Percentiles rank a stretch among this genome's conserved stretches.
These are phyloP conservation scores for Pyrocoelia pectoralis DNA, from an alignment of 2,888 invertebrate species.

Conservation along the genomic window DNA sequence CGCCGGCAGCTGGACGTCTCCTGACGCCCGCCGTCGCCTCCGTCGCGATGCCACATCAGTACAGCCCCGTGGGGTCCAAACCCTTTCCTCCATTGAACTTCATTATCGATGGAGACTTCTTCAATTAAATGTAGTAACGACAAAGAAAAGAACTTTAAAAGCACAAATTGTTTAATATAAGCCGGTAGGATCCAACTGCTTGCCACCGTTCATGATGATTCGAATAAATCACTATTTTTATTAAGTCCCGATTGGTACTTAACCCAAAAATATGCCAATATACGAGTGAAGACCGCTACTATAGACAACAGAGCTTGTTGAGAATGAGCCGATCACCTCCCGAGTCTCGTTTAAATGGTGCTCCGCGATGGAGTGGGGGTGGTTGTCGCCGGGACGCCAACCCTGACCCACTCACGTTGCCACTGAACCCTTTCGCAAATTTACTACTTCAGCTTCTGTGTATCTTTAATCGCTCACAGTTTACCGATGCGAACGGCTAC, in stretches of 20 bases:
- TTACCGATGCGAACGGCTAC: conserved; percentile 15
- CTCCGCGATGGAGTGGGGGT: conserved; percentile 48
- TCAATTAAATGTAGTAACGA: conserved; percentile 12
- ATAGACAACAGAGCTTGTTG: conserved; percentile 41
- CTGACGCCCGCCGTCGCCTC: conserved; percentile 59
- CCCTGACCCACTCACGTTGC: conserved; percentile 60
- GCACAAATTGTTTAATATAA: conserved; percentile 49
- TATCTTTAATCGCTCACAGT: conserved; percentile 14
- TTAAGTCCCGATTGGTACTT: conserved; percentile 56
- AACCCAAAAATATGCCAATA: conserved; percentile 52
- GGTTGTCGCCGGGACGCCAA: conserved; percentile 55
- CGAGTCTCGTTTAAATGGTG: conserved; percentile 53
- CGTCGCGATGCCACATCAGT: conserved; percentile 59
- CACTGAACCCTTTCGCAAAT: conserved; percentile 54
- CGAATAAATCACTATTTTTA: conserved; percentile 38
- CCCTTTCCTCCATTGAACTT: conserved; percentile 42
- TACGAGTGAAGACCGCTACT: conserved; percentile 30
- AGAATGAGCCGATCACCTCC: conserved; percentile 49
- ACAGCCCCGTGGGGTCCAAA: conserved; percentile 58
- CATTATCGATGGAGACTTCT: conserved; percentile 21
- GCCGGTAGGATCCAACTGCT: conserved; percentile 58
- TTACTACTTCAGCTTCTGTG: conserved; percentile 20
- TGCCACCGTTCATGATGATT: conserved; percentile 56
- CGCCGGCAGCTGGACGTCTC: conserved; percentile 60
- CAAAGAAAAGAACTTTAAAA: conserved; percentile 9